Percentiles rank a stretch among this genome's conserved stretches.
Evolutionary conservation across 2,797 vertebrate species (phyloP).

Genomic region (Danio choprae): DNA sequence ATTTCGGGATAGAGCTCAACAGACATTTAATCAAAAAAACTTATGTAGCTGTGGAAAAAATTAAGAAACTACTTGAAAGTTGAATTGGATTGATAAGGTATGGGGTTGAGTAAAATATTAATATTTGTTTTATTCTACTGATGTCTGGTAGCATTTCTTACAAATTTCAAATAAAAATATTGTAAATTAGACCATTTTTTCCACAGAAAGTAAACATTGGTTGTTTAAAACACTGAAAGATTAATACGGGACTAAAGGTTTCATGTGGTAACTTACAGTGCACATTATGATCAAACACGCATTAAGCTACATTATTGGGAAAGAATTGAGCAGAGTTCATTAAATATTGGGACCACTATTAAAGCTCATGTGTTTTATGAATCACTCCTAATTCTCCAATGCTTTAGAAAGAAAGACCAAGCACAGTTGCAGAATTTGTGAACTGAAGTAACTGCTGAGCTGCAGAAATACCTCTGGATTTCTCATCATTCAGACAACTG

Average conservation of each 20-base stretch:
- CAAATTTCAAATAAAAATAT: no score
- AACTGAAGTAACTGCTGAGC: not conserved
- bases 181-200: no score
- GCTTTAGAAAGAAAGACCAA: not conserved
- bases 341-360: not conserved
- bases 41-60: no score
- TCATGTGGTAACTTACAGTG: no score
- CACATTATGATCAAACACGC: not conserved
- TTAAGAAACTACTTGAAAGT: no score
- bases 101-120: no score
- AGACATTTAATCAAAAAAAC: not conserved
- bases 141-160: no score
- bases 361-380: not conserved
- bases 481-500: slow-evolving; percentile 11
- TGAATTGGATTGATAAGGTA: no score
- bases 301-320: not conserved
- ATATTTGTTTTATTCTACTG: no score
- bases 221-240: no score
- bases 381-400: not conserved
- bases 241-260: not conserved
- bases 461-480: slow-evolving; percentile 18
- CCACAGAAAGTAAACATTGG: no score
- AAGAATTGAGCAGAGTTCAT: not conserved
- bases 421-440: not conserved
- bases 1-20: not conserved